phyloP scores from a whole-genome alignment of 2,888 invertebrate species.

The Epinotia ramella region DNA sequence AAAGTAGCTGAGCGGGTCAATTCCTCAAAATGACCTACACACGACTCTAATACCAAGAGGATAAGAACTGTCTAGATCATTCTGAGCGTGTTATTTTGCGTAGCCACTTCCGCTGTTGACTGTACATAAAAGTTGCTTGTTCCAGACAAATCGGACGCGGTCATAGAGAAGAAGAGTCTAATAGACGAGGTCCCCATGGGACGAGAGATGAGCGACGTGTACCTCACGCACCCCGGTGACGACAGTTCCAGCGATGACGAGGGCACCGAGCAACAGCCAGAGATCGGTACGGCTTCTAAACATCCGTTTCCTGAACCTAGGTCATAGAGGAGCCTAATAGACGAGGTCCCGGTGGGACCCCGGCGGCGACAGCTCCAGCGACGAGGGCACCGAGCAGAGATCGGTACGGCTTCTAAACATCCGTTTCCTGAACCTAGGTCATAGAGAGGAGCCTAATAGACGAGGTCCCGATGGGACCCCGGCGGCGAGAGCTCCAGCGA shows the following conservation, averaged over 20 bases:
- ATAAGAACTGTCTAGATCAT: too few relatives aligned
- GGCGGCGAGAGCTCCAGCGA: conserved; percentile 91
- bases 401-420: conserved; percentile 6
- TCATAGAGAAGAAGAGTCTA: conserved; percentile 62
- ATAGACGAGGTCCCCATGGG: conserved; percentile 83
- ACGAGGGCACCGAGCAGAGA: conserved; percentile 82
- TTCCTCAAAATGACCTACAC: too few relatives aligned
- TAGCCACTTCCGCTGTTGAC: too few relatives aligned
- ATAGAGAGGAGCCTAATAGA: too few relatives aligned
- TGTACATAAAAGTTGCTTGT: conserved; percentile 1
- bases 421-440: too few relatives aligned
- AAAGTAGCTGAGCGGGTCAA: too few relatives aligned
- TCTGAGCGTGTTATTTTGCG: too few relatives aligned
- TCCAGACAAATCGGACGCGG: conserved; percentile 57
- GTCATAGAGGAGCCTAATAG: too few relatives aligned
- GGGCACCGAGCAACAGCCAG: conserved; percentile 65
- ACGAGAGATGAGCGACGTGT: conserved; percentile 89
- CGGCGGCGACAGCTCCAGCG: conserved; percentile 90
- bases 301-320: too few relatives aligned
- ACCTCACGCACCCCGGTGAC: conserved; percentile 89
- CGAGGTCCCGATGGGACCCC: conserved; percentile 61
- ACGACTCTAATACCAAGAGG: too few relatives aligned
- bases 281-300: conserved; percentile 9
- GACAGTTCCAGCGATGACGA: conserved; percentile 92
- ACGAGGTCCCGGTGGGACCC: conserved; percentile 62